Evolutionary conservation across 2,888 invertebrate genomes (phyloP).

Genomic region (Hemithea aestivaria): DNA sequence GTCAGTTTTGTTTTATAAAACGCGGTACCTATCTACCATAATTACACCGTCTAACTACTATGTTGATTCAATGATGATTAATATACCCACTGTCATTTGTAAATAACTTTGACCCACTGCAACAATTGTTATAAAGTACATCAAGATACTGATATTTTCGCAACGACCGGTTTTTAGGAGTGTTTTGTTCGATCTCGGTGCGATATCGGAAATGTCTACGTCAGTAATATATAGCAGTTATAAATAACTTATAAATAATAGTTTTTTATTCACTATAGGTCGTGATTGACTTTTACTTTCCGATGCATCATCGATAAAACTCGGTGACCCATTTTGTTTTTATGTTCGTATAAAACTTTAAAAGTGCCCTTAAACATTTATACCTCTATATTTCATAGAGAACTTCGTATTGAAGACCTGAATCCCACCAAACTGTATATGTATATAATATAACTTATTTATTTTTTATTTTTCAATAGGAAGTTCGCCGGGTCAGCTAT

Average conservation of each 20-base stretch:
- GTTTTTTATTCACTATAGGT: slow-evolving; percentile 30
- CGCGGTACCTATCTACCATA: too few species aligned
- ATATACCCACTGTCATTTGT: slow-evolving; percentile 53
- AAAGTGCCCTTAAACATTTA: too few species aligned
- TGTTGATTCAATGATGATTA: slow-evolving; percentile 59
- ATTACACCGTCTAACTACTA: slow-evolving; percentile 48
- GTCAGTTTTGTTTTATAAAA: too few species aligned
- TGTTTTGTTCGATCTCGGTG: slow-evolving; percentile 19
- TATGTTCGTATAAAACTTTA: slow-evolving; percentile 23
- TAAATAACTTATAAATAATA: slow-evolving; percentile 45
- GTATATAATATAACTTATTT: too few species aligned
- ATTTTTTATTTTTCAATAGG: too few species aligned
- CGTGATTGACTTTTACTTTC: slow-evolving; percentile 38
- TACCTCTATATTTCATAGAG: too few species aligned
- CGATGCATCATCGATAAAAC: slow-evolving; percentile 22
- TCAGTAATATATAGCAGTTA: slow-evolving; percentile 28
- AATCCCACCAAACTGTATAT: too few species aligned
- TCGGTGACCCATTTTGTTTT: slow-evolving; percentile 31
- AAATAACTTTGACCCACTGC: slow-evolving; percentile 54
- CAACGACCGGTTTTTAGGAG: slow-evolving; percentile 43
- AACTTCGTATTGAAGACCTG: too few species aligned
- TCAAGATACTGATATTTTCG: slow-evolving; percentile 36
- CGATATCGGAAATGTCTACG: slow-evolving; percentile 25
- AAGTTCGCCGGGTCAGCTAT: too few species aligned
- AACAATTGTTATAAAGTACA: slow-evolving; percentile 38